phyloP scores from a whole-genome alignment of 2,797 vertebrate species.

The Argya squamiceps region DNA sequence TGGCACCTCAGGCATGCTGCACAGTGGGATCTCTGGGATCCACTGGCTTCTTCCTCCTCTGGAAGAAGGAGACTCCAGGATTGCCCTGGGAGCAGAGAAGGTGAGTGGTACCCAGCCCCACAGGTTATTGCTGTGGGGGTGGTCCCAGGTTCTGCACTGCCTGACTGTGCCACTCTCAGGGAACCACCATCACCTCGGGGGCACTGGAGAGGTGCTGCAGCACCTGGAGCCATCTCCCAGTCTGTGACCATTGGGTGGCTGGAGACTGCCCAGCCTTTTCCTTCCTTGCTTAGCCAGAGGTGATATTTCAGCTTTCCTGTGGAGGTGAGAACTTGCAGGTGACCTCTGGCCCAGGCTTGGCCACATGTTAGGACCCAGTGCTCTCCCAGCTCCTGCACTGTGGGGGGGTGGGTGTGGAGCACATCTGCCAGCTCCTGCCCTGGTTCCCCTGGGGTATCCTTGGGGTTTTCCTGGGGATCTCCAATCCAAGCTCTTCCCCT shows the following conservation, averaged over 20 bases:
- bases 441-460: not conserved
- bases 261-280: fast-evolving
- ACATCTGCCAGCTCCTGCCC: not conserved
- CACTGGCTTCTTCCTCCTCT: not conserved
- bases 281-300: not conserved
- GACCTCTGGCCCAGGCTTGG: not conserved
- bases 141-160: not conserved
- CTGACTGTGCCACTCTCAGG: fast-evolving
- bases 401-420: not conserved
- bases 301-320: not conserved
- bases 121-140: not conserved
- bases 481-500: not conserved
- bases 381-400: fast-evolving
- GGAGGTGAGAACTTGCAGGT: not conserved
- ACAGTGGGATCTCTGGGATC: not conserved
- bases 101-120: not conserved
- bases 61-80: not conserved
- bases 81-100: not conserved
- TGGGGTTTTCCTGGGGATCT: not conserved
- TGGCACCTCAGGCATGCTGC: fast-evolving
- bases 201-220: not conserved
- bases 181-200: not conserved
- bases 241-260: fast-evolving
- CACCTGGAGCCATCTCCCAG: fast-evolving
- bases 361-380: too few relatives aligned